Conservation (phyloP, 2,797 vertebrate species). For the Schizopygopsis pylzovi region DNA sequence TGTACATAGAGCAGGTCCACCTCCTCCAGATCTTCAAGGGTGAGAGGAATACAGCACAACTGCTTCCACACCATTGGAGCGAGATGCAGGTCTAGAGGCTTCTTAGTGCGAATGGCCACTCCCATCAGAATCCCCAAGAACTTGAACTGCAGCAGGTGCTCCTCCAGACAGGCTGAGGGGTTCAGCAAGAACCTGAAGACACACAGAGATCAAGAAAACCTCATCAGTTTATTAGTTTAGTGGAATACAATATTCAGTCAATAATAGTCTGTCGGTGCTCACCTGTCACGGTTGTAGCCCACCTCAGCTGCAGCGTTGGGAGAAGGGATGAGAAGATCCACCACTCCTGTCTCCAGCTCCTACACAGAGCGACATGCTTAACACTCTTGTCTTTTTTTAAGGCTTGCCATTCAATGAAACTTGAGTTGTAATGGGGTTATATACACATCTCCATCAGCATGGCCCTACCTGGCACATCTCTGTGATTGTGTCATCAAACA, state of each 20-base stretch:
- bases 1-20: constrained; percentile 84
- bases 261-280: not conserved
- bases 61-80: constrained; percentile 87
- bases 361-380: constrained; percentile 49
- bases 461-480: constrained; percentile 83
- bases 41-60: constrained; percentile 81
- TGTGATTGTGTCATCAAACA: constrained; percentile 87
- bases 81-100: constrained; percentile 82
- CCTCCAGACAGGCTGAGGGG: constrained; percentile 76
- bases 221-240: not conserved
- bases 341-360: constrained; percentile 82
- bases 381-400: not conserved
- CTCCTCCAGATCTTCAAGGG: constrained; percentile 79
- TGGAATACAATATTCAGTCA: not conserved
- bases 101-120: constrained; percentile 84
- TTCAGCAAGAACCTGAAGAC: constrained; percentile 78
- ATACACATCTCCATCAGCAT: not conserved
- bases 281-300: constrained; percentile 86
- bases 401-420: not conserved
- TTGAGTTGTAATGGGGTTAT: not conserved
- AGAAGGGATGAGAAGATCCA: constrained; percentile 83
- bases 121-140: constrained; percentile 84
- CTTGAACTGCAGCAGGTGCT: constrained; percentile 81
- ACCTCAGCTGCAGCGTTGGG: constrained; percentile 84
- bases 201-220: not conserved